Evolutionary conservation across 1,140 invertebrate species (phyloP).

Genomic region (Hermetia illucens): DNA sequence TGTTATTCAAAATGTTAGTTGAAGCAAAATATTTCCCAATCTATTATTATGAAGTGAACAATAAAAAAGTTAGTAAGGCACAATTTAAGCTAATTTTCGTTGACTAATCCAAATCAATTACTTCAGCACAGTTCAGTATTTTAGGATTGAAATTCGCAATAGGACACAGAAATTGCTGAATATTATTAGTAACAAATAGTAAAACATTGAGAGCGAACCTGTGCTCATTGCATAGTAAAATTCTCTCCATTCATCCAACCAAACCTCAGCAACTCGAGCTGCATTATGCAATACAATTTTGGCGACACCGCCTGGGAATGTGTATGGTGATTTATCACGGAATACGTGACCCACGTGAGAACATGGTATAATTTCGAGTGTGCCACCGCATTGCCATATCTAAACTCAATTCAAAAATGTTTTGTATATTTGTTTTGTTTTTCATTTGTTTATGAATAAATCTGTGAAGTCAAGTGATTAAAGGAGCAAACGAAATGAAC

Average conservation of each 20-base stretch:
- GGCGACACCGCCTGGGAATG: constrained; percentile 96
- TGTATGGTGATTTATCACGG: constrained; percentile 97
- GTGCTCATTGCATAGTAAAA: constrained; percentile 98
- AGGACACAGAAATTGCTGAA: too few species aligned
- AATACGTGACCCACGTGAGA: constrained; percentile 97
- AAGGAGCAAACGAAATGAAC: too few species aligned
- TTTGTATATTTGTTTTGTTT: constrained; percentile 9
- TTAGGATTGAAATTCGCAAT: too few species aligned
- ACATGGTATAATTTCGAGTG: constrained; percentile 89
- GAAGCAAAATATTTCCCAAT: too few species aligned
- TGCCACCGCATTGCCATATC: constrained; percentile 97
- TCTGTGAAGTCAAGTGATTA: constrained; percentile 6
- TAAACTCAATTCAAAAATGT: constrained; percentile 33
- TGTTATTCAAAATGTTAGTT: too few species aligned
- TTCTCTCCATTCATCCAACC: constrained; percentile 98
- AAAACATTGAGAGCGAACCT: constrained; percentile 54
- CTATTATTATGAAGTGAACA: too few species aligned
- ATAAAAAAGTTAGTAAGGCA: too few species aligned
- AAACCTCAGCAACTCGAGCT: constrained; percentile 89
- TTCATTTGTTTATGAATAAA: constrained; percentile 7
- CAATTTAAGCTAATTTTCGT: too few species aligned
- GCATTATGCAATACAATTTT: constrained; percentile 94
- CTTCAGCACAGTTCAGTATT: too few species aligned
- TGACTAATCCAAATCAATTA: too few species aligned
- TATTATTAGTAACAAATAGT: not conserved